Base-by-base conservation (phyloP, 2,888 invertebrate genomes). In the Rhimphoctona megacephalus region DNA sequence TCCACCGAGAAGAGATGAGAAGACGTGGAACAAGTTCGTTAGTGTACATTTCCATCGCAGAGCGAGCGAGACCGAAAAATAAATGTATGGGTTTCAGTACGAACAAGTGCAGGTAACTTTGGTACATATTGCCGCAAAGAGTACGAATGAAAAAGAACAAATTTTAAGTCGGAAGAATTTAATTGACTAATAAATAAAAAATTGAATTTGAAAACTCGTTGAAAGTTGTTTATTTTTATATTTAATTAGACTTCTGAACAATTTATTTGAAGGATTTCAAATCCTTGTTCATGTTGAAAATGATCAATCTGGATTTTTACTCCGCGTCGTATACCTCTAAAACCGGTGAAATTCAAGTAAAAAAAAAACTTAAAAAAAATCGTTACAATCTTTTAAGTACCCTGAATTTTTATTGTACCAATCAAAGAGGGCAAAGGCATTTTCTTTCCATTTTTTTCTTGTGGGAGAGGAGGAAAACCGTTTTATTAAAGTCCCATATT, bases 21-120 rank as follows among this genome's bases (percentile, higher is more conserved):
- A 79, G 84, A 84, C 84, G 84, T 74, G 86, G 78, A 86, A 86
- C 86, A 81, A 86, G 86, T 86, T 86, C 74, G 86, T 86, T 86
- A 86, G 84, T 82, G 81, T 84, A 79, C 74, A 81, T 79, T 84
- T 86, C 86, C 86, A 83, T 84, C 81, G 73, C 73, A 22, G 43
- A 54, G 57, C 0, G 25, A 54, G 33, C 14, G 33, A 76, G 25
- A n/a, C 49, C 49, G 81, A 57, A 22, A 49, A 22, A 57, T 25
- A 33, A 69, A 70, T 57, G 54, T n/a, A 25, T 49, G 66, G 49
- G 4, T 52, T 52, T 36, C 33, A 30, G 43, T 19, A 43, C n/a
- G 69, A 79, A 69, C 78, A 79, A 79, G 69, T 79, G 78, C 69
- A 69, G 67, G 46, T 79, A 52, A 83, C 66, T 73, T 46, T 46